Evolutionary conservation across 2,888 invertebrate genomes (phyloP), one percentile per base, ranked within the genome.

Genomic region (Eupeodes latifasciatus): DNA sequence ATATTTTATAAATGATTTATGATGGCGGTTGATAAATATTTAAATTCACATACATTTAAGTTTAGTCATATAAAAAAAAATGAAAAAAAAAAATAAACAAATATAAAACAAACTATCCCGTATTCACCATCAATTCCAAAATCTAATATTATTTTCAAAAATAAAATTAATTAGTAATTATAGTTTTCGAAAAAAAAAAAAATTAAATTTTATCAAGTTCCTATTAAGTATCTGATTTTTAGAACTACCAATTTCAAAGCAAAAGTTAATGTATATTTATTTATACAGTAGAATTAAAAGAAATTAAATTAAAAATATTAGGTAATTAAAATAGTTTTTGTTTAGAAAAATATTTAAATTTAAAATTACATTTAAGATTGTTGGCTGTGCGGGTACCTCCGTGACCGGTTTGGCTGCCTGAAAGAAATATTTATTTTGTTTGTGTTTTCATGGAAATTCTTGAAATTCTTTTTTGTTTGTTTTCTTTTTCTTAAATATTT

Each of bases 321-420:
- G 69, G 1, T 27, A 27, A 27, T 27, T 76, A 77, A 76, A 71
- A 88, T 81, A 81, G 19, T 90, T 89, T 91, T 91, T 92, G 90
- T 90, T 27, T 27, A 27, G 3, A 91, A 90, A 90, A 90, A 89
- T 84, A 83, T 88, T 85, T 77, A 81, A 87, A 83, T 88, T 85
- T 77, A 81, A 88, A 91, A 93, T 93, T 93, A 93, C 93, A 93
- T 94, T 93, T 92, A 94, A 92, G 91, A 94, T 93, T 91, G 93
- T 92, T 92, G 93, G 93, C 92, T 92, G 93, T 92, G 94, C 94
- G 92, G 94, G 95, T 95, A 96, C 95, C 95, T 96, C 95, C 92
- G 95, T 95, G 94, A 95, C 95, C 94, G 96, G 95, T 95, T 95
- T 95, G 94, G 95, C 95, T 94, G 95, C 95, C 95, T 96, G 96